Percentiles rank a stretch among this genome's conserved stretches.
These are phyloP conservation scores for Okapia johnstoni DNA, from an alignment of 2,113 vertebrate species.

Conservation along the genomic window DNA sequence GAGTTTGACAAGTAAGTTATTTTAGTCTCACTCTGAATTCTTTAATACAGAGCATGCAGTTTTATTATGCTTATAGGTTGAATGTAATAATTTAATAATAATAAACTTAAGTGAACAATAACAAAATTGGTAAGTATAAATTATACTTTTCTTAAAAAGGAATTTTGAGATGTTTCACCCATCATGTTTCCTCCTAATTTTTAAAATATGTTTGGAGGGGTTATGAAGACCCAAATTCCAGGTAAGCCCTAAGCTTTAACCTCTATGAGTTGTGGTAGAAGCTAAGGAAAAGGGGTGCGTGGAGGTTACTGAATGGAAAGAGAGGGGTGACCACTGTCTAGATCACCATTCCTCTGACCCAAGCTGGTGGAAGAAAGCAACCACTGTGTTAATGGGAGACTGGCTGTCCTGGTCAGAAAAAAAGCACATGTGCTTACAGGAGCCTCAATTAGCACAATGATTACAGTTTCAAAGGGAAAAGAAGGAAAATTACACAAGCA, in stretches of 20 bases:
- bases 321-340: background rate
- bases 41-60: background rate
- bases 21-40: background rate
- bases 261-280: background rate
- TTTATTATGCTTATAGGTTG: background rate
- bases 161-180: background rate
- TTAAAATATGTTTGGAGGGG: background rate
- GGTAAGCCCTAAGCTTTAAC: background rate
- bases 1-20: background rate
- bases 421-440: background rate
- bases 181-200: background rate
- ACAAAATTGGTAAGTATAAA: background rate
- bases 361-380: background rate
- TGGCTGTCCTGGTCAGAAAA: background rate
- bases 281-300: background rate
- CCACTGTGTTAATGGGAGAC: rapidly evolving
- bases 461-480: background rate
- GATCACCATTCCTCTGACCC: background rate
- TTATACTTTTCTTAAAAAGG: background rate
- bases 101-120: background rate
- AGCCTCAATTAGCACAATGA: background rate
- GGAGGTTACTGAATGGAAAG: background rate
- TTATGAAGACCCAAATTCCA: background rate
- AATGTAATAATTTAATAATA: background rate
- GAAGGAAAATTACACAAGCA: background rate